Conservation (phyloP, 1,140 invertebrate genomes). For the Sweltsa coloradensis region DNA sequence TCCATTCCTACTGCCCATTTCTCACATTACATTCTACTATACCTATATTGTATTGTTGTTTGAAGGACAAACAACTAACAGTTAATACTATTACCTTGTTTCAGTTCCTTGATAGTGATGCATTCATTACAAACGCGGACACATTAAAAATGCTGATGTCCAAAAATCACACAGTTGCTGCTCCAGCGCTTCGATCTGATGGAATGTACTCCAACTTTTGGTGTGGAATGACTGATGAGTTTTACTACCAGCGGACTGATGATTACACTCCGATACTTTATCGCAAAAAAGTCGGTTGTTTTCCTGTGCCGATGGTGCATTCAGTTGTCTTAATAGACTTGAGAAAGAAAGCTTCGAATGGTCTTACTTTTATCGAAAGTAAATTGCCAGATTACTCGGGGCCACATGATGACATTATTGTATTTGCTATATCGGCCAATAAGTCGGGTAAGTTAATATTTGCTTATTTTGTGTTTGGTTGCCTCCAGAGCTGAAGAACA, state of each 20-base stretch:
- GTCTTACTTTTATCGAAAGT: conserved; percentile 61
- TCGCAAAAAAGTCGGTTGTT: conserved; percentile 58
- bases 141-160: conserved; percentile 55
- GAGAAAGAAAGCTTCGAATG: conserved; percentile 40
- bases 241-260: conserved; percentile 80
- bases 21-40: no score
- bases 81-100: conserved; percentile 25
- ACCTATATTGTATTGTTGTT: no score
- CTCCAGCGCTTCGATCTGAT: conserved; percentile 77
- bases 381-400: conserved; percentile 52
- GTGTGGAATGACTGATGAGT: conserved; percentile 79
- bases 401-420: conserved; percentile 87
- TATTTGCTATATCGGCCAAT: conserved; percentile 79
- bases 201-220: conserved; percentile 93
- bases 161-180: conserved; percentile 50
- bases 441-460: conserved; percentile 38
- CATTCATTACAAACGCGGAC: conserved; percentile 61
- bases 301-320: conserved; percentile 85
- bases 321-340: conserved; percentile 77
- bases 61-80: no score
- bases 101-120: conserved; percentile 83
- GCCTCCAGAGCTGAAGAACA: no score
- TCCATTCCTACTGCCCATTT: no score
- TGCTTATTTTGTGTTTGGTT: conserved; percentile 21
- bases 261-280: conserved; percentile 75